These are phyloP conservation scores for Ypsolopha scabrella DNA, from an alignment of 2,888 invertebrate species.

Conservation along the genomic window DNA sequence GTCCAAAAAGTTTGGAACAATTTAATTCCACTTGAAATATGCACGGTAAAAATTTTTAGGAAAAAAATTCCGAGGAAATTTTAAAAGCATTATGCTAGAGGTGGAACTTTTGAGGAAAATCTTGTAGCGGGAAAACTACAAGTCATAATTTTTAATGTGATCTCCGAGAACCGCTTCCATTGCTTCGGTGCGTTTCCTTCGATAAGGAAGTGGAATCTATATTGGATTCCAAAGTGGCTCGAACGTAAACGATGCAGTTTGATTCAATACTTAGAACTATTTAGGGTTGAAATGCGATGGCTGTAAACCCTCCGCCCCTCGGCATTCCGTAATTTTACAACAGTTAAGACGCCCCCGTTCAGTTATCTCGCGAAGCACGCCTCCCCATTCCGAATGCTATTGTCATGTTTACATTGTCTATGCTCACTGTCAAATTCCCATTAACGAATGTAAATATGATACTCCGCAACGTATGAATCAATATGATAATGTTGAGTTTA, in stretches of 20 bases:
- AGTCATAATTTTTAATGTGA: conserved; percentile 6
- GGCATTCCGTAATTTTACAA: conserved; percentile 50
- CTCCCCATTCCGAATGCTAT: conserved; percentile 48
- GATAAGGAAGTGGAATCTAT: too few relatives aligned
- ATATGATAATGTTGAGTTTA: too few relatives aligned
- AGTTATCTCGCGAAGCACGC: conserved; percentile 63
- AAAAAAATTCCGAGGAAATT: conserved; percentile 18
- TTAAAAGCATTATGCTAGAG: conserved; percentile 4
- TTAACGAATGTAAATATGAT: conserved; percentile 23
- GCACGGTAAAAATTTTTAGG: conserved; percentile 34
- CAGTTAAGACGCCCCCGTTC: conserved; percentile 17
- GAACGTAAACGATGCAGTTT: too few relatives aligned
- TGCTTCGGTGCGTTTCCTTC: too few relatives aligned
- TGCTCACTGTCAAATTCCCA: conserved; percentile 59
- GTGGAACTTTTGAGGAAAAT: neutral
- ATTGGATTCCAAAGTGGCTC: too few relatives aligned
- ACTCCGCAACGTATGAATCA: neutral
- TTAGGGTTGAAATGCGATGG: too few relatives aligned
- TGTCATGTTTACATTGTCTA: conserved; percentile 68
- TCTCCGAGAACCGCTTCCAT: neutral
- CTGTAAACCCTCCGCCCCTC: neutral
- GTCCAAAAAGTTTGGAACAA: conserved; percentile 47
- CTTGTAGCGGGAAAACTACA: conserved; percentile 1
- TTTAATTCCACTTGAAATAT: conserved; percentile 51
- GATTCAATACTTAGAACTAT: too few relatives aligned